Base-by-base conservation (phyloP, 92 coral and sea anemone species). In the Epizoanthus ramosus region DNA sequence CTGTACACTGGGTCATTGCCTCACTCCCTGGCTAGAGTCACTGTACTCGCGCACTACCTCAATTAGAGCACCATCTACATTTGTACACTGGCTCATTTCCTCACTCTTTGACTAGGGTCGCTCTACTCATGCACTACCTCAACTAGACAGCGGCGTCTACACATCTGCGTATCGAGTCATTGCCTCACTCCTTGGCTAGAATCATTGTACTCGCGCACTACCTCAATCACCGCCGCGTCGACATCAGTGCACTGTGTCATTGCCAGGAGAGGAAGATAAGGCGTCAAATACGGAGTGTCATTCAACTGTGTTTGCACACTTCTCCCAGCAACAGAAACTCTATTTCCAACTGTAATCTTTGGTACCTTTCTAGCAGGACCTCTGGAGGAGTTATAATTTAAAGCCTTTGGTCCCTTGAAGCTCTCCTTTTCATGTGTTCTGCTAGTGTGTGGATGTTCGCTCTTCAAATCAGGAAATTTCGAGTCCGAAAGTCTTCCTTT, bases 231-330 rank as follows among this genome's bases (percentile, higher is more conserved):
- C 22, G 76, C 76, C 0, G 76, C 21, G 19, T 71, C 76, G 4
- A 71, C 76, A 18, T 71, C 76, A 10, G 14, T 71, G 21, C 45
- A 71, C 76, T 71, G 76, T 25, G 76, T 52, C 58, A 71, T 56
- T 50, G 59, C 53, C 18, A 71, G 16, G 9, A 71, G 76, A 3
- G 76, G 76, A 71, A 71, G 76, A 41, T 8, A 71, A 9, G 35
- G 37, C 18, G 37, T 71, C 76, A 71, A 71, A 45, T 17, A 22
- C 1, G 22, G 39, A 17, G 23, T 28, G 13, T 31, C 18, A 24
- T 71, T 52, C 39, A 71, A 4, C 0, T 15, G 47, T 6, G 18
- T 7, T 71, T 71, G 58, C 18, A 71, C 31, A 24, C 76, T 22
- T 39, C 60, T 71, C 22, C 76, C 33, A 21, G 16, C 25, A 63